Evolutionary conservation across 2,797 vertebrate genomes (phyloP), one percentile per base, ranked within the genome.

Genomic region (Pseudotriccus pelzelni): DNA sequence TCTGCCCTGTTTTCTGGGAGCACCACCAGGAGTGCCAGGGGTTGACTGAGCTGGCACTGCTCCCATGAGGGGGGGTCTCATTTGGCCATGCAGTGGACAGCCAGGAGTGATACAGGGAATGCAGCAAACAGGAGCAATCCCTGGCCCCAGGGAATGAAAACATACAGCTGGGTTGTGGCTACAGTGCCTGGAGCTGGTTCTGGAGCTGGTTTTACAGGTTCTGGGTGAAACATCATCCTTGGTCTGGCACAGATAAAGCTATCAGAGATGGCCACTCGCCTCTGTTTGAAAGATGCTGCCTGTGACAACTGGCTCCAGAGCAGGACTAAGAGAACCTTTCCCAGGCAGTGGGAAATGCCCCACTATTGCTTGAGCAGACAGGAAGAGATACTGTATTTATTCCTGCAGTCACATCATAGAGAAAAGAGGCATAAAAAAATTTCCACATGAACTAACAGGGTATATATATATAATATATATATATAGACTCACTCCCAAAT

Each of bases 381-480:
- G 63, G 60, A 59, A 8, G 36, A 14, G 10, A 68, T 7, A 2
- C 0, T 39, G 0, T 19, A 8, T 10, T 80, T 60, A 43, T 64
- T 89, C 55, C 56, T 77, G 3, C 2, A 23, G 10, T 23, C 22
- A 27, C 10, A 5, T 0, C 17, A 3, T 2, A 74, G 24, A 17
- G 72, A 60, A 84, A 82, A 66, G 2, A 24, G 28, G n/a, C 32
- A 6, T 41, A 17, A 68, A 55, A 53, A 23, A 10, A 1, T 20
- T 30, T 62, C 62, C 13, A 1, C 28, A 3, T 36, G 47, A 43
- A 5, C 41, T 36, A 7, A 37, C 10, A 22, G 25, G 24, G 16
- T 39, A 7, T 27, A 4, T 1, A 36, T 5, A 5, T 4, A 46
- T 46, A n/a, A 4, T 1, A 36, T 5, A 4, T 1, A 36, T 7